Conservation (phyloP, 2,888 invertebrate species). For the Phaonia tiefii region DNA sequence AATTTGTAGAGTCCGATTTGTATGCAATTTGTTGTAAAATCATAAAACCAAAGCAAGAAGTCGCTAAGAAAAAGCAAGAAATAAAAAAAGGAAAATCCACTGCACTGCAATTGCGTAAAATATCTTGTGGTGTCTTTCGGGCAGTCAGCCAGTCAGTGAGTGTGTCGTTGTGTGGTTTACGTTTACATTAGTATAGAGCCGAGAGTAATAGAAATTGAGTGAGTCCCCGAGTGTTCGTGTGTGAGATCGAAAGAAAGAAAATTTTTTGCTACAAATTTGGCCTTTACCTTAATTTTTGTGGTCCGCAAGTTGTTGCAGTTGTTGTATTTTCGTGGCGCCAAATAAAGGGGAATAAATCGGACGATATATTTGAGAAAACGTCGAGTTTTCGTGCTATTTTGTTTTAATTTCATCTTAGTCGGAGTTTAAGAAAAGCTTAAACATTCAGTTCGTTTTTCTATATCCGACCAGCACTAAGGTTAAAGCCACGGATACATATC, state of each 20-base stretch:
- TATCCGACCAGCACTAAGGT: conserved; percentile 72
- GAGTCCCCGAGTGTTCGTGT: conserved; percentile 10
- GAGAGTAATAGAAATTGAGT: neutral
- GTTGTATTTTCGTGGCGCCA: conserved; percentile 57
- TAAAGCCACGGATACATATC: conserved; percentile 75
- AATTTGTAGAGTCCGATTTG: conserved; percentile 1
- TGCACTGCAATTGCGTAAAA: conserved; percentile 61
- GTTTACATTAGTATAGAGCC: conserved; percentile 21
- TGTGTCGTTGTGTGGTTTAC: conserved; percentile 44
- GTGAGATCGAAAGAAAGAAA: conserved; percentile 26
- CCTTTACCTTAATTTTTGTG: conserved; percentile 60
- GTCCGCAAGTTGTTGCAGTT: conserved; percentile 24
- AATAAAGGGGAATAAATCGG: conserved; percentile 49
- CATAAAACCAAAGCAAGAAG: conserved; percentile 33
- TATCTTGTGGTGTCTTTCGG: conserved; percentile 27
- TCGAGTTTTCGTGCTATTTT: too few relatives aligned
- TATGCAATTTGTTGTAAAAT: conserved; percentile 17
- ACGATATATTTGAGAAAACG: too few relatives aligned
- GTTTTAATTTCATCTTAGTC: neutral
- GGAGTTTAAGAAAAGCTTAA: conserved; percentile 63
- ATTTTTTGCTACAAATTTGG: conserved; percentile 40
- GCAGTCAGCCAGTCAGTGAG: conserved; percentile 12
- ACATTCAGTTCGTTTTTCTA: conserved; percentile 78
- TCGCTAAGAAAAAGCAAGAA: conserved; percentile 34
- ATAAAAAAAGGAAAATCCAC: conserved; percentile 31